These are phyloP conservation scores for Thumatha senex DNA, from an alignment of 2,888 invertebrate genomes.

Conservation along the genomic window DNA sequence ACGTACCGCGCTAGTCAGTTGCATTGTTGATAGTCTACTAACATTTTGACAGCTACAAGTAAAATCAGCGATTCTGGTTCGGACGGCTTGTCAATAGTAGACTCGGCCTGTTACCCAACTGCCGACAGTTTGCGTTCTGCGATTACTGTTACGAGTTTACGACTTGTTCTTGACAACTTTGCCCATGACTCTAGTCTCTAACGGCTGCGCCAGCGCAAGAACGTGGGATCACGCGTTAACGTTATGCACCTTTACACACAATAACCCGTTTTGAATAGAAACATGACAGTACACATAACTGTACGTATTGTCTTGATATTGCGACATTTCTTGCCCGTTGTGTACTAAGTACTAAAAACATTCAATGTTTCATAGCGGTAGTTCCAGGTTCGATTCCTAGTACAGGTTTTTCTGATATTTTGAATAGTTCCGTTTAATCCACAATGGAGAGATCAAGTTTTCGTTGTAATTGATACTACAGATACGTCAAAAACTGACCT, in stretches of 20 bases:
- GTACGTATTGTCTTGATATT: slow-evolving; percentile 9
- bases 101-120: slow-evolving; percentile 13
- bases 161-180: slow-evolving; percentile 14
- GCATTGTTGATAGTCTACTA: too few species aligned
- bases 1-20: too few species aligned
- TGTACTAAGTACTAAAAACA: not conserved
- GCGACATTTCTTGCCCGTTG: not conserved
- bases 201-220: slow-evolving; percentile 19
- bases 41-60: too few species aligned
- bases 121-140: slow-evolving; percentile 1
- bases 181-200: slow-evolving; percentile 19
- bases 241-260: slow-evolving; percentile 16
- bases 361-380: not conserved
- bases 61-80: too few species aligned
- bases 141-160: slow-evolving; percentile 1
- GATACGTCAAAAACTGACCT: too few species aligned
- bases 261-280: slow-evolving; percentile 12
- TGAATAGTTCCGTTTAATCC: not conserved
- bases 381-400: not conserved
- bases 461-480: too few species aligned
- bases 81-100: too few species aligned
- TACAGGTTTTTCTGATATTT: not conserved
- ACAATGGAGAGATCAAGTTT: too few species aligned
- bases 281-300: slow-evolving; percentile 9
- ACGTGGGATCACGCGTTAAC: slow-evolving; percentile 20